Percentiles rank a stretch among this genome's conserved stretches.
These are phyloP conservation scores for Ailurus styani DNA, from an alignment of 2,113 vertebrate species.

Conservation along the genomic window DNA sequence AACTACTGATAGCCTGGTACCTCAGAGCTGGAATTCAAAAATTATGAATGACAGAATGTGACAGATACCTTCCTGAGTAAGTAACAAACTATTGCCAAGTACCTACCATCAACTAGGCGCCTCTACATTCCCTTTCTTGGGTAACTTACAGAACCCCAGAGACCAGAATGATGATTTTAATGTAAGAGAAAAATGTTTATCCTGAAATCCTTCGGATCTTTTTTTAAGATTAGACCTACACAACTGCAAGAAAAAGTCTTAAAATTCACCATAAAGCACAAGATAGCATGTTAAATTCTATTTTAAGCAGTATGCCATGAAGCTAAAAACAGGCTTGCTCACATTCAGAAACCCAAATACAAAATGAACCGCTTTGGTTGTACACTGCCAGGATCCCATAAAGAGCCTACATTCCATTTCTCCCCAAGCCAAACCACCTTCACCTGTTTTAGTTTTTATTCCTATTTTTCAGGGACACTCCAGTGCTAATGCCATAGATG, in stretches of 20 bases:
- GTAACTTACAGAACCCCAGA: constrained; percentile 16
- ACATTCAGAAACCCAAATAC: constrained; percentile 57
- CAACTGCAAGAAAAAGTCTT: constrained; percentile 22
- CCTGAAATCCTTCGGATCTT: constrained; percentile 40
- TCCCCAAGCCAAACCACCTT: neutral
- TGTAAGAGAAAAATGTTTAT: constrained; percentile 23
- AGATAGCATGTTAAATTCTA: constrained; percentile 63
- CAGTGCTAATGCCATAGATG: neutral
- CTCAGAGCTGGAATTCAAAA: neutral
- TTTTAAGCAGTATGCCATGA: constrained; percentile 57
- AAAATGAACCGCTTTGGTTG: constrained; percentile 35
- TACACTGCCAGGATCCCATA: neutral
- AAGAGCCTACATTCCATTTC: neutral
- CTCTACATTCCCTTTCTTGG: neutral
- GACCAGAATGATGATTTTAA: constrained; percentile 7
- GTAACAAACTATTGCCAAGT: neutral
- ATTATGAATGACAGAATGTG: neutral
- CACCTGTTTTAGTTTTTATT: neutral
- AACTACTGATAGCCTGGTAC: neutral
- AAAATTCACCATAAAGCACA: constrained; percentile 56
- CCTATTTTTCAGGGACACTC: constrained; percentile 7
- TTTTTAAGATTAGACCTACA: constrained; percentile 24
- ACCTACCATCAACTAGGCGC: neutral
- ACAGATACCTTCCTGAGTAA: neutral
- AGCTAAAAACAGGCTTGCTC: constrained; percentile 64